A percentile compares a stretch with the other conserved stretches of the same genome.
These are phyloP conservation scores for Strix aluco DNA, from an alignment of 2,113 vertebrate genomes.

Conservation along the genomic window DNA sequence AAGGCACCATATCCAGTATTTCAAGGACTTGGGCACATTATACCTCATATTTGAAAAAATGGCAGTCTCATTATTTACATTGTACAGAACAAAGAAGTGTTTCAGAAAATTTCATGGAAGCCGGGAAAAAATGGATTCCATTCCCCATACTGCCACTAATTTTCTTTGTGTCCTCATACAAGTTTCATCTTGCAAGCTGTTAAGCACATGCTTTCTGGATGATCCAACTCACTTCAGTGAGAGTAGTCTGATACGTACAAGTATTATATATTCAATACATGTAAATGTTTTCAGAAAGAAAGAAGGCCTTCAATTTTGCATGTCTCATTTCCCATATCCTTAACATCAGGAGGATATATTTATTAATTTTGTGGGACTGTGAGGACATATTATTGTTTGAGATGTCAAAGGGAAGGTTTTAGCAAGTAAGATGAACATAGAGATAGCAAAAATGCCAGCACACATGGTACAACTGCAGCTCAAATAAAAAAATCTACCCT, in stretches of 20 bases:
- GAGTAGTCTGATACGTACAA: neutral
- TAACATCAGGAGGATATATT: neutral
- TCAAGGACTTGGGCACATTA: neutral
- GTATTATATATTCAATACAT: neutral
- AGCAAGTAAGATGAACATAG: neutral
- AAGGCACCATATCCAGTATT: neutral
- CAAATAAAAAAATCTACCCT: neutral
- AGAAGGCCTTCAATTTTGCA: neutral
- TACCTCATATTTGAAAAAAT: conserved; percentile 5
- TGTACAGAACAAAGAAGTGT: neutral
- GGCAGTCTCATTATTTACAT: conserved; percentile 19
- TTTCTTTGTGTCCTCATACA: conserved; percentile 9
- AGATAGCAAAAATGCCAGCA: neutral
- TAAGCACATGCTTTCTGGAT: neutral
- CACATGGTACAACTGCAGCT: neutral
- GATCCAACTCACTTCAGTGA: neutral
- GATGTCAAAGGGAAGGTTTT: neutral
- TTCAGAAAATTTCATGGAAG: conserved; percentile 19
- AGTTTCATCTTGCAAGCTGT: neutral
- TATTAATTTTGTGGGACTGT: neutral
- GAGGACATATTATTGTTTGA: neutral
- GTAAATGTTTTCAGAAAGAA: neutral
- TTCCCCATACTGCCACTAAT: neutral
- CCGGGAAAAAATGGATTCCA: neutral
- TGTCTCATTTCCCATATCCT: neutral